A percentile compares a stretch with the other conserved stretches of the same genome.
Evolutionary conservation across 2,888 invertebrate genomes (phyloP).

Genomic region (Agriotes lineatus): DNA sequence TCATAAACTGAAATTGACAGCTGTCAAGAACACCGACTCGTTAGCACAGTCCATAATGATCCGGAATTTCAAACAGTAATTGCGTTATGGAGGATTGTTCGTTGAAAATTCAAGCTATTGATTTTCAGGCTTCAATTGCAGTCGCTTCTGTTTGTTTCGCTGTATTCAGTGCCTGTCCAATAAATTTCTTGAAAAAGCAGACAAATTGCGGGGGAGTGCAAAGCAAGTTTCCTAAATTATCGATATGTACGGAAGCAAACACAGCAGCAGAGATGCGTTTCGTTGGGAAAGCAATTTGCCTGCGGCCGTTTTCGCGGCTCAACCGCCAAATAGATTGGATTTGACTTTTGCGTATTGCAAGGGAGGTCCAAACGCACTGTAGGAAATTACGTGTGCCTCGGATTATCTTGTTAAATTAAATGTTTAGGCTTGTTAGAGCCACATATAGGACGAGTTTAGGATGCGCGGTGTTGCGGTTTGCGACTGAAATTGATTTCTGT

Average conservation of each 20-base stretch:
- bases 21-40: slow-evolving; percentile 6
- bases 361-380: slow-evolving; percentile 45
- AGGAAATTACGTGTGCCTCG: slow-evolving; percentile 51
- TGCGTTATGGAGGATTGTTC: slow-evolving; percentile 5
- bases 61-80: slow-evolving; percentile 21
- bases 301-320: slow-evolving; percentile 50
- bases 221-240: slow-evolving; percentile 26
- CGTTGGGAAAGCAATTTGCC: slow-evolving; percentile 48
- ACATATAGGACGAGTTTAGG: slow-evolving; percentile 29
- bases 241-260: slow-evolving; percentile 23
- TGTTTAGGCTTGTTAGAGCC: slow-evolving; percentile 48
- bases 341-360: slow-evolving; percentile 49
- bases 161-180: slow-evolving; percentile 3
- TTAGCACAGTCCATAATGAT: slow-evolving; percentile 7
- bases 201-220: slow-evolving; percentile 17
- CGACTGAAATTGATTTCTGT: slow-evolving; percentile 45
- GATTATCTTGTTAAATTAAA: slow-evolving; percentile 53
- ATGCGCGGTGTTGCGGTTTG: slow-evolving; percentile 36
- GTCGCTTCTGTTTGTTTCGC: slow-evolving; percentile 6
- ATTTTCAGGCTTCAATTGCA: slow-evolving; percentile 17
- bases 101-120: not conserved
- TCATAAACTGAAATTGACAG: slow-evolving; percentile 6
- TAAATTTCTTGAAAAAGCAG: slow-evolving; percentile 16
- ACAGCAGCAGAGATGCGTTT: slow-evolving; percentile 26
- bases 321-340: slow-evolving; percentile 52